Conservation (phyloP, 2,888 invertebrate genomes). For the Xylota segnis region DNA sequence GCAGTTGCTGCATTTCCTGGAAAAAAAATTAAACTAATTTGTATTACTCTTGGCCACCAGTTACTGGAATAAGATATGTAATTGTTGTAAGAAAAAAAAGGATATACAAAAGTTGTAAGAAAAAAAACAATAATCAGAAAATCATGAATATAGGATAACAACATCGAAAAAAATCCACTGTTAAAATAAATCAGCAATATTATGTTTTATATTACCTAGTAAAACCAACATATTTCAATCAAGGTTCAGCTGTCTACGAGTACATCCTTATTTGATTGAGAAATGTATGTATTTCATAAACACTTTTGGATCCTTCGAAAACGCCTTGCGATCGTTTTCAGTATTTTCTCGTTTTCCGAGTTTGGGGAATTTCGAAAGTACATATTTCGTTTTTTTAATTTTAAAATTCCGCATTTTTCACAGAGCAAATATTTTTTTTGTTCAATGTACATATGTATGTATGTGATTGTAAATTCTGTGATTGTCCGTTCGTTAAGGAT, state of each 20-base stretch:
- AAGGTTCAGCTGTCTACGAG: neutral
- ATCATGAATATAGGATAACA: slow-evolving; percentile 3
- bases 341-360: too few species aligned
- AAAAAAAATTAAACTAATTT: slow-evolving; percentile 10
- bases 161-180: neutral
- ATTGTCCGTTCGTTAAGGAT: too few species aligned
- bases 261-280: too few species aligned
- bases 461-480: too few species aligned
- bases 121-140: slow-evolving; percentile 7
- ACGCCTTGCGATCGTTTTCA: too few species aligned
- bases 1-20: slow-evolving; percentile 69
- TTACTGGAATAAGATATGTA: neutral
- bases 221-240: neutral
- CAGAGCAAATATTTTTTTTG: too few species aligned
- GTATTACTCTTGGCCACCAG: neutral
- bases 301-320: too few species aligned
- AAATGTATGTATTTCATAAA: too few species aligned
- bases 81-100: neutral
- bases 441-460: too few species aligned
- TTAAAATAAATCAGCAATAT: neutral
- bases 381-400: too few species aligned
- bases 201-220: neutral
- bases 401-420: too few species aligned
- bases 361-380: too few species aligned
- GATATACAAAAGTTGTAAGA: neutral